Percentiles rank a stretch among this genome's conserved stretches.
Evolutionary conservation across 2,113 vertebrate genomes (phyloP).

Genomic region (Campylomormyrus numenius): DNA sequence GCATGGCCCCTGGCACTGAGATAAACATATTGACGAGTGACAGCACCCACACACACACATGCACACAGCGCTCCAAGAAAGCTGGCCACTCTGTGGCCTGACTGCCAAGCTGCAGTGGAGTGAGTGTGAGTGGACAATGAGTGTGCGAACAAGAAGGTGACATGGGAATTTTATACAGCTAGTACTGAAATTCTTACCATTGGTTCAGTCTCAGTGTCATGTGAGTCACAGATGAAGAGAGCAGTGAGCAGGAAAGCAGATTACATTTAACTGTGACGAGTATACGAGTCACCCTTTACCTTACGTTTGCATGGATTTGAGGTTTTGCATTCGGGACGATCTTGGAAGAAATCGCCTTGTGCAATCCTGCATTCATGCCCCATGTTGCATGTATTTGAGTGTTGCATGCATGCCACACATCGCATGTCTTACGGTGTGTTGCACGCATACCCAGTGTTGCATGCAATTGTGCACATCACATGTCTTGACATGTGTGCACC

Average conservation of each 20-base stretch:
- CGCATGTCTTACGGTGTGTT: neutral
- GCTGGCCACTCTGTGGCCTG: neutral
- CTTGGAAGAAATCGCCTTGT: neutral
- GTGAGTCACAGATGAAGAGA: neutral
- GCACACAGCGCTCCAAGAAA: neutral
- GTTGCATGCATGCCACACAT: neutral
- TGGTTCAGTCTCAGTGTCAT: neutral
- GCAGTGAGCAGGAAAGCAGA: neutral
- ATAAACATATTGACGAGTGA: constrained; percentile 4
- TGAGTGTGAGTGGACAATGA: neutral
- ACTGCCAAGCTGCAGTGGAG: neutral
- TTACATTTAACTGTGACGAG: neutral
- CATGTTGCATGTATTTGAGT: neutral
- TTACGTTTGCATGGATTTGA: neutral
- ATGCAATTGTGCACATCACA: neutral
- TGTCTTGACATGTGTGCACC: neutral
- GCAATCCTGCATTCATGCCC: neutral
- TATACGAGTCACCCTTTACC: neutral
- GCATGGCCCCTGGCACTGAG: neutral
- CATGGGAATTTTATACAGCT: neutral
- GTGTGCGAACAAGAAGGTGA: neutral
- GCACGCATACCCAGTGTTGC: neutral
- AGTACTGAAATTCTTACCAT: neutral
- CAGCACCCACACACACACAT: neutral
- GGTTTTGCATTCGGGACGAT: neutral